Evolutionary conservation across 1,140 invertebrate genomes (phyloP).

Genomic region (Aphis gossypii): DNA sequence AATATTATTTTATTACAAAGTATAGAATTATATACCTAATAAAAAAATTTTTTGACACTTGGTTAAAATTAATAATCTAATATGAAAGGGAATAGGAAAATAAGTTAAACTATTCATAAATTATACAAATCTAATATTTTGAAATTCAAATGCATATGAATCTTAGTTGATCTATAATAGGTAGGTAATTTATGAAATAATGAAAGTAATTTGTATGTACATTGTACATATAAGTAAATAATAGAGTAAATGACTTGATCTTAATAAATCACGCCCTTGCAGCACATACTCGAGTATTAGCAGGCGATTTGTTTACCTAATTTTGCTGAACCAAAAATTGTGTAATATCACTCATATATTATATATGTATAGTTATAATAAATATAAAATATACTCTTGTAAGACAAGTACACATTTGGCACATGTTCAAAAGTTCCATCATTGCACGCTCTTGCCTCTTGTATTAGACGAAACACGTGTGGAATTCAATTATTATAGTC

Average conservation of each 20-base stretch:
- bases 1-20: not conserved
- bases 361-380: not conserved
- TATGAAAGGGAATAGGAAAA: not conserved
- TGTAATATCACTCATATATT: not conserved
- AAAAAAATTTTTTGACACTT: not conserved
- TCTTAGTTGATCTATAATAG: not conserved
- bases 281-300: not conserved
- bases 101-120: not conserved
- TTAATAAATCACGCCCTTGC: slow-evolving; percentile 18
- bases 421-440: slow-evolving; percentile 35
- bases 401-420: slow-evolving; percentile 44
- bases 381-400: not conserved
- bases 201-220: not conserved
- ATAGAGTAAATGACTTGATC: not conserved
- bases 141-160: not conserved
- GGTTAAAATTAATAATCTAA: not conserved
- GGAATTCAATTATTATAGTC: slow-evolving; percentile 26
- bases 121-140: not conserved
- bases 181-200: not conserved
- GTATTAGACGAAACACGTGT: slow-evolving; percentile 25
- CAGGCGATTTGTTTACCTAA: slow-evolving; percentile 32
- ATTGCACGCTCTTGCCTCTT: not conserved
- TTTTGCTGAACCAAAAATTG: slow-evolving; percentile 26
- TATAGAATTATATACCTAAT: not conserved
- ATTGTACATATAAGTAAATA: not conserved